Conservation (phyloP, 2,113 vertebrate species). For the Leuciscus idus region DNA sequence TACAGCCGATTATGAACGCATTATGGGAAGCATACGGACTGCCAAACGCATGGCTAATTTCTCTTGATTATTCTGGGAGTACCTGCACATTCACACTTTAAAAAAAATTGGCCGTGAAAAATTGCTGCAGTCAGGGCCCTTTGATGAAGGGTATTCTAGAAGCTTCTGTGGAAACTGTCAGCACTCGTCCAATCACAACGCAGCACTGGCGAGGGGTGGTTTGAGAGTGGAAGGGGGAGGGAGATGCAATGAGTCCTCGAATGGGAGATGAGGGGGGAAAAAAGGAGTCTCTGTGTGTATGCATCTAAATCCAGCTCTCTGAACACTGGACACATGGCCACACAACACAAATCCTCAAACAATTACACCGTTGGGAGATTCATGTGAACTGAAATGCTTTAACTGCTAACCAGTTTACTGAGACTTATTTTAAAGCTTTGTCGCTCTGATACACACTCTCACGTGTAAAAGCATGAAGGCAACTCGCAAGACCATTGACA, state of each 20-base stretch:
- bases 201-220: slow-evolving; percentile 54
- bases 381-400: slow-evolving; percentile 38
- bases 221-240: slow-evolving; percentile 48
- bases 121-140: background rate
- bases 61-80: background rate
- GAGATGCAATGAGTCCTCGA: slow-evolving; percentile 34
- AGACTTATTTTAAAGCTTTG: slow-evolving; percentile 39
- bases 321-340: slow-evolving; percentile 2
- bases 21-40: slow-evolving; percentile 72
- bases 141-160: slow-evolving; percentile 70
- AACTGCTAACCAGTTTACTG: slow-evolving; percentile 32
- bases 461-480: background rate
- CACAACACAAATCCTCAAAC: slow-evolving; percentile 25
- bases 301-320: slow-evolving; percentile 29
- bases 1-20: slow-evolving; percentile 75
- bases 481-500: background rate
- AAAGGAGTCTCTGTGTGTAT: background rate
- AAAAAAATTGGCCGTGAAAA: background rate
- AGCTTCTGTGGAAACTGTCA: slow-evolving; percentile 62
- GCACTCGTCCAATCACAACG: slow-evolving; percentile 66
- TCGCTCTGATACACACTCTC: slow-evolving; percentile 14
- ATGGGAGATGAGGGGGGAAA: background rate
- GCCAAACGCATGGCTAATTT: slow-evolving; percentile 26
- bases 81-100: background rate
- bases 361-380: slow-evolving; percentile 35